Conservation (phyloP, 1,140 invertebrate genomes). For the Zaprionus africanus region DNA sequence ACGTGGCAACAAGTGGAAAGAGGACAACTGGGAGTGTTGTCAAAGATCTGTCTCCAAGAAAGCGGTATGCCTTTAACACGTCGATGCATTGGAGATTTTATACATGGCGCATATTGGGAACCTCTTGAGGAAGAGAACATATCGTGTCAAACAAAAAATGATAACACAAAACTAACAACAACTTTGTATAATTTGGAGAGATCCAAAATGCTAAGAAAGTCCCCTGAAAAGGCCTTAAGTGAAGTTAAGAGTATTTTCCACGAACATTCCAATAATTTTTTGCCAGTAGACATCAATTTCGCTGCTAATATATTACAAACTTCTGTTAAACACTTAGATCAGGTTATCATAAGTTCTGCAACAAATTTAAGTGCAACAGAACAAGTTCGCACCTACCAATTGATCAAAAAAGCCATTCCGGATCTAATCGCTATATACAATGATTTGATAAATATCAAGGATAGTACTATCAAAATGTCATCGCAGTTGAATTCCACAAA, state of each 20-base stretch:
- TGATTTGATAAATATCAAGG: constrained; percentile 84
- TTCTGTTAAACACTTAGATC: constrained; percentile 23
- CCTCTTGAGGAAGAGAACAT: neutral
- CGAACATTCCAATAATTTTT: constrained; percentile 60
- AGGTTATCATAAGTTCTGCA: neutral
- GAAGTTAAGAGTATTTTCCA: constrained; percentile 55
- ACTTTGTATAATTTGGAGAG: constrained; percentile 50
- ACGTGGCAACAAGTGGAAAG: constrained; percentile 58
- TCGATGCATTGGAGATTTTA: constrained; percentile 67
- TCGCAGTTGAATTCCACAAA: constrained; percentile 86
- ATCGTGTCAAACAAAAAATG: constrained; percentile 9
- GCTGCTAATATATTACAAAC: constrained; percentile 84
- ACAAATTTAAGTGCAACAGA: neutral
- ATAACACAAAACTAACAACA: constrained; percentile 39
- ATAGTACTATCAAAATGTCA: constrained; percentile 83
- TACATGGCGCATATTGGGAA: constrained; percentile 71
- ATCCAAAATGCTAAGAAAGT: constrained; percentile 13
- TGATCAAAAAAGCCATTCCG: constrained; percentile 54
- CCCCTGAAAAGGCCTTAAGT: constrained; percentile 44
- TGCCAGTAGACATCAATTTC: constrained; percentile 86
- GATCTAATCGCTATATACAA: constrained; percentile 85
- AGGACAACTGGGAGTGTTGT: constrained; percentile 46
- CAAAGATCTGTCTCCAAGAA: constrained; percentile 63
- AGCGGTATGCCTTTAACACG: constrained; percentile 61
- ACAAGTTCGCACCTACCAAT: neutral